Percentiles rank a stretch among this genome's conserved stretches.
Conservation (phyloP, 2,797 vertebrate species). For the Phalloptychus januarius region DNA sequence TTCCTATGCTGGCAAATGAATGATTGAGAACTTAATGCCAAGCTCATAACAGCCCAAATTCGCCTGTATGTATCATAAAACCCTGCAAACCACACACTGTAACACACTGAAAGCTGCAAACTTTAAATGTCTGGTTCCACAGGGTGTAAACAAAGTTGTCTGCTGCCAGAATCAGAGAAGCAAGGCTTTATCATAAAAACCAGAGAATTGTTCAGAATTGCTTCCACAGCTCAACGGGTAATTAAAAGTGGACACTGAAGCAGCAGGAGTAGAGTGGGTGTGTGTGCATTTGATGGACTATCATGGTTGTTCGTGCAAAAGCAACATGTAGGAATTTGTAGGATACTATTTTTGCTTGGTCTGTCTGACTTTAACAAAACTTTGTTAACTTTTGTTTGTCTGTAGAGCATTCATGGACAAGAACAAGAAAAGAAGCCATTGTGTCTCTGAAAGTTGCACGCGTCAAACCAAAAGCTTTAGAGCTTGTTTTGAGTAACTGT, state of each 20-base stretch:
- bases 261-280: slow-evolving; percentile 10
- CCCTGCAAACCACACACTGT: slow-evolving; percentile 44
- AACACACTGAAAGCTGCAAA: slow-evolving; percentile 30
- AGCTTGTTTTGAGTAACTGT: slow-evolving; percentile 24
- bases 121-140: slow-evolving; percentile 45
- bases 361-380: slow-evolving; percentile 32
- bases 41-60: slow-evolving; percentile 18
- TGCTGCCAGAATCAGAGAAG: slow-evolving; percentile 31
- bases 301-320: slow-evolving; percentile 36
- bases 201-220: slow-evolving; percentile 35
- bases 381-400: slow-evolving; percentile 40
- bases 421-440: slow-evolving; percentile 43
- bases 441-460: slow-evolving; percentile 46
- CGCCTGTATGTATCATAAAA: slow-evolving; percentile 27
- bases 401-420: slow-evolving; percentile 48
- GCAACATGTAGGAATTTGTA: slow-evolving; percentile 41
- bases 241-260: slow-evolving; percentile 14
- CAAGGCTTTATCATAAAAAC: slow-evolving; percentile 35
- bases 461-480: slow-evolving; percentile 52
- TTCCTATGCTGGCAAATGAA: slow-evolving; percentile 29
- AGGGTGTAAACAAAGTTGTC: slow-evolving; percentile 51
- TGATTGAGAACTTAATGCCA: slow-evolving; percentile 31
- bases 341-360: slow-evolving; percentile 14
- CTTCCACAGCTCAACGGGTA: slow-evolving; percentile 19
- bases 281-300: slow-evolving; percentile 27